Conservation (phyloP, 2,888 invertebrate species). For the Aporophyla nigra region DNA sequence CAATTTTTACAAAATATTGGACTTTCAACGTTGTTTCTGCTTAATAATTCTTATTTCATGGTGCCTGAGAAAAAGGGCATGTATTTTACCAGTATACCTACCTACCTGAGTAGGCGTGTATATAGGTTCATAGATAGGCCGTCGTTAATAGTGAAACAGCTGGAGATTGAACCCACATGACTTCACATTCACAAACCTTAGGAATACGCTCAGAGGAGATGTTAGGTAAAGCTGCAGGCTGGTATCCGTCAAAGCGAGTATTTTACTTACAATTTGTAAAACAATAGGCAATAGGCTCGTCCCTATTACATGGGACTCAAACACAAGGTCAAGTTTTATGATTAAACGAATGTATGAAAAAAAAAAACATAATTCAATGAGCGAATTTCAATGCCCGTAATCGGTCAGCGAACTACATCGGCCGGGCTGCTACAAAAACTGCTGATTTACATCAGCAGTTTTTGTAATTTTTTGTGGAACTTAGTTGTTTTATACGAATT, state of each 20-base stretch:
- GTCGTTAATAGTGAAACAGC: not conserved
- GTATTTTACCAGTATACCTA: not conserved
- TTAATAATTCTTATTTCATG: not conserved
- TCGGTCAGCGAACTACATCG: too few species aligned
- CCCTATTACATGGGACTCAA: too few species aligned
- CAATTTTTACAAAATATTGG: slow-evolving; percentile 34
- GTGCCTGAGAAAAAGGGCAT: not conserved
- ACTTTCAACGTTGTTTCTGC: not conserved
- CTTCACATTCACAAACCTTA: not conserved
- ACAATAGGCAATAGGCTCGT: too few species aligned
- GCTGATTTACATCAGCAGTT: too few species aligned
- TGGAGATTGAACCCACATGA: not conserved
- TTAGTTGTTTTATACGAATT: too few species aligned
- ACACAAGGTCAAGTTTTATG: too few species aligned
- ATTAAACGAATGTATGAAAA: too few species aligned
- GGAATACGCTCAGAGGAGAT: not conserved
- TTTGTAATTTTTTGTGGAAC: too few species aligned
- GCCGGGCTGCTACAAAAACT: too few species aligned
- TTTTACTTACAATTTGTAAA: not conserved
- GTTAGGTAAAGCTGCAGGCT: too few species aligned
- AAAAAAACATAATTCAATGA: too few species aligned
- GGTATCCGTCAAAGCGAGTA: not conserved
- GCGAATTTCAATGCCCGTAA: too few species aligned
- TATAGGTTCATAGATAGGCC: not conserved
- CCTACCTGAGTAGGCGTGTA: not conserved